phyloP scores from a whole-genome alignment of 1,140 invertebrate genomes.

The Parapsyche elsis region DNA sequence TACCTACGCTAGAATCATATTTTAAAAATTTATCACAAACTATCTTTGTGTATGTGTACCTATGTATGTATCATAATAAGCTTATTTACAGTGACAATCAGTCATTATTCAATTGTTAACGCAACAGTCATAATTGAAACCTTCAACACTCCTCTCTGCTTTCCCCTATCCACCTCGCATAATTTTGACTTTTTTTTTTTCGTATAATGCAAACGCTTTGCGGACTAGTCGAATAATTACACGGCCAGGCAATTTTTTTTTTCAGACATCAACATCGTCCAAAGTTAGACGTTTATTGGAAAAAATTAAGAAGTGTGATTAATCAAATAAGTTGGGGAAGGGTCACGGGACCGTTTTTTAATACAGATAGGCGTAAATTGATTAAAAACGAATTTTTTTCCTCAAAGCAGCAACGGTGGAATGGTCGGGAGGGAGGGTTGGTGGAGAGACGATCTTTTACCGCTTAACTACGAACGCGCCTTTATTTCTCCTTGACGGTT shows the following conservation, averaged over 20 bases:
- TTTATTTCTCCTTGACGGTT: background rate
- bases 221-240: constrained; percentile 3
- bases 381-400: constrained; percentile 23
- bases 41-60: too few species aligned
- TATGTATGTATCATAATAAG: too few species aligned
- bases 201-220: background rate
- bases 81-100: too few species aligned
- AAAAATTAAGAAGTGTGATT: constrained; percentile 41
- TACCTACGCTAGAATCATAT: too few species aligned
- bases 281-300: constrained; percentile 39
- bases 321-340: constrained; percentile 34
- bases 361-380: constrained; percentile 38
- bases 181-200: too few species aligned
- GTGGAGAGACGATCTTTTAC: background rate
- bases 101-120: background rate
- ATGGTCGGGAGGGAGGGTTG: too few species aligned
- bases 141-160: background rate
- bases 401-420: background rate
- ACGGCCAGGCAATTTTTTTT: background rate
- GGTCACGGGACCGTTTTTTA: constrained; percentile 27
- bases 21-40: too few species aligned
- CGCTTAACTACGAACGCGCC: background rate
- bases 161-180: too few species aligned
- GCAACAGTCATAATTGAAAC: background rate
- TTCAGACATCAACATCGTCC: constrained; percentile 28